Evolutionary conservation across 2,113 vertebrate species (phyloP), one percentile per base, ranked within the genome.

Genomic region (Atherinomorus stipes): DNA sequence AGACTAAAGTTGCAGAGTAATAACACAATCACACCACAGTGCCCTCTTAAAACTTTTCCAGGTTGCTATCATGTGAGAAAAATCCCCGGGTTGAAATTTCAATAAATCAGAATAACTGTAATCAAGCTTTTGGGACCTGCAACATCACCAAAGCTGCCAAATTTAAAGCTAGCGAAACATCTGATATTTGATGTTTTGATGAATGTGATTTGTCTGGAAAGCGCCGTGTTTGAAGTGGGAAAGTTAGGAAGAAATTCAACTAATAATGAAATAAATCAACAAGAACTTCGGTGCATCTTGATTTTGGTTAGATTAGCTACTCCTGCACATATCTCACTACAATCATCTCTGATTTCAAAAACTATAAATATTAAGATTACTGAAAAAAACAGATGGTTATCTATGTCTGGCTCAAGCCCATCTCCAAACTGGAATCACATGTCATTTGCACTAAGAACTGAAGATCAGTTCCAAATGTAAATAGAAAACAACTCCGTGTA

Each of bases 381-480:
- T 23, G 3, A 13, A 31, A 52, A 52, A 37, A 38, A n/a, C 28
- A 38, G n/a, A 64, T 64, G 19, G 57, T 38, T 60, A 37, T 42
- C 25, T 10, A 47, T n/a, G 47, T 66, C 38, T 44, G 25, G 19
- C 57, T 8, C 9, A 34, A 26, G 12, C 4, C 49, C 70, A 64
- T 67, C 56, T 60, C 56, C 31, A 66, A 66, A 60, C 31, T 58
- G 57, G n/a, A 67, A 25, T 61, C 37, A 26, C 38, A 22, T 21
- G 34, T 56, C 49, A 28, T 23, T 56, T 40, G 38, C n/a, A 60
- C 23, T 51, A 22, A 26, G 53, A 70, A 63, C 1, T 11, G 37
- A 69, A 47, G 34, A 56, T 21, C 16, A 1, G 23, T 21, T 73
- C 59, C 45, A 79, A 73, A 66, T 34, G 38, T 65, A 61, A 56